These are phyloP conservation scores for Tetramorium parvispinum DNA, from an alignment of 1,140 invertebrate species.

Conservation along the genomic window DNA sequence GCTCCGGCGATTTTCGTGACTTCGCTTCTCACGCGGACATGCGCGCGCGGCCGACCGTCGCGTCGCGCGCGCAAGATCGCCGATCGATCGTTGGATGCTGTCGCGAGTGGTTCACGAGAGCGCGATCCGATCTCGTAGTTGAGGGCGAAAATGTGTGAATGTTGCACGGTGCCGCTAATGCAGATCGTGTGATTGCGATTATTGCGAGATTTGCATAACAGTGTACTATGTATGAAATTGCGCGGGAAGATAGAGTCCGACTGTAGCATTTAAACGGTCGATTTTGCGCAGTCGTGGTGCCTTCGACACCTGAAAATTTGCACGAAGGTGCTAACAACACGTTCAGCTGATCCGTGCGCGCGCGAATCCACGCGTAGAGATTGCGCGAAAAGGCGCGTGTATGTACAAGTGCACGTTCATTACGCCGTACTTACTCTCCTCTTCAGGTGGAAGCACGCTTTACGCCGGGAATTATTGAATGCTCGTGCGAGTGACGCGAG, in stretches of 20 bases:
- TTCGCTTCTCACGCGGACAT: neutral
- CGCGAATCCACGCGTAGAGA: neutral
- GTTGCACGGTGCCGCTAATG: neutral
- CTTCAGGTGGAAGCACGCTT: neutral
- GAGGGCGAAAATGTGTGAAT: neutral
- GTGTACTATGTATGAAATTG: neutral
- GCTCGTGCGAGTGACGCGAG: constrained; percentile 12
- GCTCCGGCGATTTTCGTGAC: neutral
- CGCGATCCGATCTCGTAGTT: neutral
- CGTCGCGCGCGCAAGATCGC: neutral
- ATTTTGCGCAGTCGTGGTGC: neutral
- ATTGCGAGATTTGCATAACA: neutral
- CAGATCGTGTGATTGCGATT: neutral
- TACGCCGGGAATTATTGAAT: constrained; percentile 3
- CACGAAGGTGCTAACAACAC: neutral
- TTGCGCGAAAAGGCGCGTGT: neutral
- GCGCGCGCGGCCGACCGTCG: neutral
- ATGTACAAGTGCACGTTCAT: neutral
- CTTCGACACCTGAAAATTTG: neutral
- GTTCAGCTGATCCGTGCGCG: neutral
- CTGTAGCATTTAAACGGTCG: neutral
- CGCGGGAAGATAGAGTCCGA: neutral
- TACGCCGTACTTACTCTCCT: neutral
- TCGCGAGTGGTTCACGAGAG: neutral
- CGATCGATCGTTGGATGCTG: neutral